These are phyloP conservation scores for Capreolus pygargus DNA, from an alignment of 2,113 vertebrate genomes.

Conservation along the genomic window DNA sequence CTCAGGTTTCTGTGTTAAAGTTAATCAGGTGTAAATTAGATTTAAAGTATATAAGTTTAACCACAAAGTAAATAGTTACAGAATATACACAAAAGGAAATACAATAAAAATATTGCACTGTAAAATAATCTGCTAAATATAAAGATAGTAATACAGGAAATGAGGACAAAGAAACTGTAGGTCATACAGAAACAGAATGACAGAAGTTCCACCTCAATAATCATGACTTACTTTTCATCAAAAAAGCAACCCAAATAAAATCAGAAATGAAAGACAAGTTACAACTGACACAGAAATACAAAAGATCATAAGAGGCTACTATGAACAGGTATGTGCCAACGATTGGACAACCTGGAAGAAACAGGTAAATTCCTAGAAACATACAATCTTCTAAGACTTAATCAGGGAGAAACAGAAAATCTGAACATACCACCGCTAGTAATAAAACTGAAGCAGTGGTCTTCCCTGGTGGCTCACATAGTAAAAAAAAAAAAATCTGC, in stretches of 20 bases:
- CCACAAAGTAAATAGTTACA: not conserved
- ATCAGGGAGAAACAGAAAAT: not conserved
- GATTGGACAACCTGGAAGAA: not conserved
- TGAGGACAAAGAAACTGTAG: not conserved
- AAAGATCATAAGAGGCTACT: not conserved
- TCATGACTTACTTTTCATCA: not conserved
- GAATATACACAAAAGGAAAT: not conserved
- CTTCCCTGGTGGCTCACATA: not conserved
- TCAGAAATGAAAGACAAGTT: not conserved
- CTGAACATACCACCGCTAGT: not conserved
- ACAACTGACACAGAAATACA: not conserved
- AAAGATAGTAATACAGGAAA: not conserved
- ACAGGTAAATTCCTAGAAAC: not conserved
- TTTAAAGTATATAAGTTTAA: not conserved
- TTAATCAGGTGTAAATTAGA: not conserved
- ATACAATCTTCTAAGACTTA: not conserved
- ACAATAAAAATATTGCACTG: not conserved
- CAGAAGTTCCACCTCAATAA: not conserved
- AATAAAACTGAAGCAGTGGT: not conserved
- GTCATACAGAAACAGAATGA: not conserved
- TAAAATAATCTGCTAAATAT: not conserved
- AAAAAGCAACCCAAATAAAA: not conserved
- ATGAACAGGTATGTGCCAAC: not conserved
- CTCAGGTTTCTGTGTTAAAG: not conserved
- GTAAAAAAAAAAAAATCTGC: not conserved